These are phyloP conservation scores for Odontesthes bonariensis DNA, from an alignment of 2,113 vertebrate species.

Conservation along the genomic window DNA sequence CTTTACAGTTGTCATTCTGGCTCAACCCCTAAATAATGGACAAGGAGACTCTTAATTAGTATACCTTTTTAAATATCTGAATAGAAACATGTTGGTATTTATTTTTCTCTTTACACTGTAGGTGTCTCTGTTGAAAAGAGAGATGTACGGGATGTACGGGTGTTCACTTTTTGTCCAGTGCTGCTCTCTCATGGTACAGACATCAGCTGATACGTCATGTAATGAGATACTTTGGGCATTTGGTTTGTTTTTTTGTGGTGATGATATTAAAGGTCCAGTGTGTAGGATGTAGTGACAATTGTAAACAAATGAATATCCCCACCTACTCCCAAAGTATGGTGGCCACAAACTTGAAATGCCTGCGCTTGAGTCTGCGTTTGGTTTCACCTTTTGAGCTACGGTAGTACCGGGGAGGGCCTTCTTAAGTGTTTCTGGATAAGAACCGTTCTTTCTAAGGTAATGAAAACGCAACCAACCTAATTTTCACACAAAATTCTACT, in stretches of 20 bases:
- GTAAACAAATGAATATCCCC: not conserved
- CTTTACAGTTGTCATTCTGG: conserved; percentile 9
- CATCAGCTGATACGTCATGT: conserved; percentile 43
- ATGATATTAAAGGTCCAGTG: conserved; percentile 56
- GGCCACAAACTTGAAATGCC: not conserved
- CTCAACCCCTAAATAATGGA: conserved; percentile 3
- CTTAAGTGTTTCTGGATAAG: not conserved
- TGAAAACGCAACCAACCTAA: not conserved
- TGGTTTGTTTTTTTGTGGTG: conserved; percentile 57
- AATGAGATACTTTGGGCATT: conserved; percentile 41
- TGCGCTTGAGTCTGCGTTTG: not conserved
- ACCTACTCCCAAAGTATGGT: not conserved
- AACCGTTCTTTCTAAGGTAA: not conserved
- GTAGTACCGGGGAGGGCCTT: not conserved
- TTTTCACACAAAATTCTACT: not conserved
- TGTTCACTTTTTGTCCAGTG: conserved; percentile 75
- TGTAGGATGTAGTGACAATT: not conserved
- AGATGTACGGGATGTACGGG: conserved; percentile 79
- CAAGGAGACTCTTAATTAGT: conserved; percentile 27
- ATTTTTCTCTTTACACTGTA: conserved; percentile 77
- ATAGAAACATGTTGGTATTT: conserved; percentile 67
- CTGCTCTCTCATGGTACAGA: conserved; percentile 75
- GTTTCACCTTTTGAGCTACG: not conserved
- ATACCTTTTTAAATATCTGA: conserved; percentile 36
- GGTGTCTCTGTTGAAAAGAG: conserved; percentile 82